These are phyloP conservation scores for Lordiphosa andalusiaca DNA, from an alignment of 2,888 invertebrate genomes.

Conservation along the genomic window DNA sequence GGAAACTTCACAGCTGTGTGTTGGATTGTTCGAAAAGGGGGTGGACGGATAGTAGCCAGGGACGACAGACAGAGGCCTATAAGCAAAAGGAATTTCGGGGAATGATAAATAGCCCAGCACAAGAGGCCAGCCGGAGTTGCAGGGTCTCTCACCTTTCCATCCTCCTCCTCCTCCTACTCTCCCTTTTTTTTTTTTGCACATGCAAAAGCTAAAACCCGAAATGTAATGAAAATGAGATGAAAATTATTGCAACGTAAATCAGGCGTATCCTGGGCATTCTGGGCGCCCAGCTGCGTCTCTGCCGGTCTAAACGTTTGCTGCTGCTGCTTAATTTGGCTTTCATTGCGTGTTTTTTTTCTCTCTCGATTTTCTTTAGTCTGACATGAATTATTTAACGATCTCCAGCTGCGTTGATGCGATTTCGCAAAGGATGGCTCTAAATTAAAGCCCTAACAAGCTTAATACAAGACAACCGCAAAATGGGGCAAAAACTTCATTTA, in stretches of 20 bases:
- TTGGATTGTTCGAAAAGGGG: not conserved
- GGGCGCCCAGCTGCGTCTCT: slow-evolving; percentile 54
- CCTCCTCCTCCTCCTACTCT: not conserved
- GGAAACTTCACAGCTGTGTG: slow-evolving; percentile 48
- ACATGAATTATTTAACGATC: slow-evolving; percentile 76
- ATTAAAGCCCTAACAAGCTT: slow-evolving; percentile 72
- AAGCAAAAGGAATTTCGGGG: slow-evolving; percentile 27
- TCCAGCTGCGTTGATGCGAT: slow-evolving; percentile 75
- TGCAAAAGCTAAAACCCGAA: slow-evolving; percentile 26
- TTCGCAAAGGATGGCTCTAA: slow-evolving; percentile 59
- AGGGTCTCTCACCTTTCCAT: slow-evolving; percentile 31
- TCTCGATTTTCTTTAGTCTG: slow-evolving; percentile 43
- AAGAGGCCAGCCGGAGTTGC: slow-evolving; percentile 24
- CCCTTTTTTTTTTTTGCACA: slow-evolving; percentile 24
- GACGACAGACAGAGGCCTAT: slow-evolving; percentile 37
- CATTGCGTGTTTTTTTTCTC: slow-evolving; percentile 31
- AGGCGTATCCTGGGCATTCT: slow-evolving; percentile 30
- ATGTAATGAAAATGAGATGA: slow-evolving; percentile 74
- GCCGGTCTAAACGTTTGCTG: slow-evolving; percentile 63
- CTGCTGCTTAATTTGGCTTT: slow-evolving; percentile 76
- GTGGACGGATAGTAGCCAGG: slow-evolving; percentile 12
- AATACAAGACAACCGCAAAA: slow-evolving; percentile 60
- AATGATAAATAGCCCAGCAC: slow-evolving; percentile 62
- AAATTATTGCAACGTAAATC: slow-evolving; percentile 74
- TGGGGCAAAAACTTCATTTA: slow-evolving; percentile 53